Evolutionary conservation across 1,140 invertebrate species (phyloP).

Genomic region (Anthonomus grandis): DNA sequence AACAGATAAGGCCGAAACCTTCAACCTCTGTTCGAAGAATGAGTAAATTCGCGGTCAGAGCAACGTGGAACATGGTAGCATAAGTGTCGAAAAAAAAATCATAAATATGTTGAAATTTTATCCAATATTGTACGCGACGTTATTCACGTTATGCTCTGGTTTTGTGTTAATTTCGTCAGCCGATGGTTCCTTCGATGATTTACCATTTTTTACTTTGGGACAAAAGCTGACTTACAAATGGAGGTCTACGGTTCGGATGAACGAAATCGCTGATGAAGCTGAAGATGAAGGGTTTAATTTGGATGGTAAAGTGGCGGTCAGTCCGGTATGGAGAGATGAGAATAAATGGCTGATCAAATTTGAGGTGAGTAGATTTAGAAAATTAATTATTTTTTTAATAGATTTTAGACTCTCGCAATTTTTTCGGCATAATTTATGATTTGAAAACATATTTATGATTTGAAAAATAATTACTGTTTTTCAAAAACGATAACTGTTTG

Average conservation of each 20-base stretch:
- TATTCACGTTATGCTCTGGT: slow-evolving; percentile 34
- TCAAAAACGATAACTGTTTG: too few species aligned
- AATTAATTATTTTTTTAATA: too few species aligned
- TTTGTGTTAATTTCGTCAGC: slow-evolving; percentile 47
- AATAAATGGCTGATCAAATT: slow-evolving; percentile 50
- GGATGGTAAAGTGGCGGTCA: slow-evolving; percentile 50
- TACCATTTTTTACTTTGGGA: slow-evolving; percentile 46
- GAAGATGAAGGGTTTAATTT: slow-evolving; percentile 61
- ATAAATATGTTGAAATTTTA: slow-evolving; percentile 23
- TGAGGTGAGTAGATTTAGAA: too few species aligned
- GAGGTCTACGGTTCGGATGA: slow-evolving; percentile 53
- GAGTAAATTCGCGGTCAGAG: too few species aligned
- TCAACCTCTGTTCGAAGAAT: too few species aligned
- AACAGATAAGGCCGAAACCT: too few species aligned
- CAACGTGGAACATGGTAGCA: too few species aligned
- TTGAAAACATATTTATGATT: too few species aligned
- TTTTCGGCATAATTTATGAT: too few species aligned
- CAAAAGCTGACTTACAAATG: slow-evolving; percentile 49
- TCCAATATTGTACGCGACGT: slow-evolving; percentile 29
- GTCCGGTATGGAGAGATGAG: slow-evolving; percentile 54
- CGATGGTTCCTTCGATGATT: slow-evolving; percentile 26
- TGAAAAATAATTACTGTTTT: too few species aligned
- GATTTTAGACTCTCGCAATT: too few species aligned
- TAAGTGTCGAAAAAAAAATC: too few species aligned
- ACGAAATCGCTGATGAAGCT: slow-evolving; percentile 48